Evolutionary conservation across 2,888 invertebrate species (phyloP), one percentile per base, ranked within the genome.

Genomic region (Mythimna vitellina): DNA sequence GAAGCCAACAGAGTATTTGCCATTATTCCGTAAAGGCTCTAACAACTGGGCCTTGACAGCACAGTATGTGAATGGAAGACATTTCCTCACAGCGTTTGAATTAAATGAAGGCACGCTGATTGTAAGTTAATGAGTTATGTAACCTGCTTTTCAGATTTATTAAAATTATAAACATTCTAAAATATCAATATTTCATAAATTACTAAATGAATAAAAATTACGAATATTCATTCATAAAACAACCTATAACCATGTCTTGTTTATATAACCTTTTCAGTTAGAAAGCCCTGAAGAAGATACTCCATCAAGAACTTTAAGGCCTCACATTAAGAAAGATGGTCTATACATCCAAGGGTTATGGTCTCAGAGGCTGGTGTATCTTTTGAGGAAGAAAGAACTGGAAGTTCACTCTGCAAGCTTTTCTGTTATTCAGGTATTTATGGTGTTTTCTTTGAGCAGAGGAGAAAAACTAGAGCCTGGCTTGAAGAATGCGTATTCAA

Each of bases 61-160:
- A n/a, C 96, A 96, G 70, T 96, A 95, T 92, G 96, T 96, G 0
- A 95, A 94, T 87, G 96, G 96, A 29, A 90, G 95, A 84, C 96
- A 96, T 89, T 96, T 96, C 73, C 88, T 96, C 22, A 95, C 96
- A 66, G 95, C 96, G 8, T 96, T 96, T 88, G 96, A 96, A 83
- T 84, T 95, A 49, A 95, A 93, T 89, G 95, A 95, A 87, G 96
- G 96, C 29, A 95, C 94, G 73, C 85, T 96, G 29, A 95, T 95
- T 86, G 96, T 96, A 89, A 95, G 95, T 92, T 51, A 22, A 49
- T 25, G 14, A 14, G 17, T 14, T 65, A 12, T 32, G 14, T n/a
- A 14, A 10, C 12, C 6, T 25, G 10, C 9, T 35, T 57, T 20
- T 20, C 5, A 51, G 9, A 17, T 2, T 46, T 46, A 46, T 17